Evolutionary conservation across 2,113 vertebrate species (phyloP).

Genomic region (Paradisaea rubra): DNA sequence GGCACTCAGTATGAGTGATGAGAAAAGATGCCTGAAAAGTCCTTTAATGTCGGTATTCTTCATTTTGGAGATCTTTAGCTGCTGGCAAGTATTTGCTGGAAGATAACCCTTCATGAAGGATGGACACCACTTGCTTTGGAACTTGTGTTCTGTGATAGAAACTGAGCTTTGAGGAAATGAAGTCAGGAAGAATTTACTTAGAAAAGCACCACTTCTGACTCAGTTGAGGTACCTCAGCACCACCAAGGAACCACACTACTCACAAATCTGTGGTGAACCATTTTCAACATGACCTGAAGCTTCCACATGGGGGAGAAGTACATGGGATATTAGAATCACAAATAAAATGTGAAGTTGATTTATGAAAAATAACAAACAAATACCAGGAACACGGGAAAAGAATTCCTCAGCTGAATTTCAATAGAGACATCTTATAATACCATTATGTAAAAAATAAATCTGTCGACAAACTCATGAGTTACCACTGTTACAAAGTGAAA

Average conservation of each 20-base stretch:
- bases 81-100: neutral
- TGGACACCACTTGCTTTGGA: neutral
- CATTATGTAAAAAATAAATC: neutral
- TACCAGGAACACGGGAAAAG: neutral
- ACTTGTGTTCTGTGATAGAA: neutral
- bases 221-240: neutral
- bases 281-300: neutral
- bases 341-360: neutral
- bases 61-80: neutral
- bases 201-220: neutral
- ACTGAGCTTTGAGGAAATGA: neutral
- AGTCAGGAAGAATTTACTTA: neutral
- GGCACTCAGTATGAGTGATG: neutral
- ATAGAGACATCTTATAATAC: neutral
- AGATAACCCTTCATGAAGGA: neutral
- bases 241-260: neutral
- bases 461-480: neutral
- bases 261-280: neutral
- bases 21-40: neutral
- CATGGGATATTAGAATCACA: neutral
- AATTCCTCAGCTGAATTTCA: neutral
- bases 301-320: neutral
- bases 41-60: neutral
- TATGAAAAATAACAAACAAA: neutral
- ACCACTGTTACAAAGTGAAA: neutral